These are phyloP conservation scores for Lordiphosa collinella DNA, from an alignment of 1,140 invertebrate genomes.

Conservation along the genomic window DNA sequence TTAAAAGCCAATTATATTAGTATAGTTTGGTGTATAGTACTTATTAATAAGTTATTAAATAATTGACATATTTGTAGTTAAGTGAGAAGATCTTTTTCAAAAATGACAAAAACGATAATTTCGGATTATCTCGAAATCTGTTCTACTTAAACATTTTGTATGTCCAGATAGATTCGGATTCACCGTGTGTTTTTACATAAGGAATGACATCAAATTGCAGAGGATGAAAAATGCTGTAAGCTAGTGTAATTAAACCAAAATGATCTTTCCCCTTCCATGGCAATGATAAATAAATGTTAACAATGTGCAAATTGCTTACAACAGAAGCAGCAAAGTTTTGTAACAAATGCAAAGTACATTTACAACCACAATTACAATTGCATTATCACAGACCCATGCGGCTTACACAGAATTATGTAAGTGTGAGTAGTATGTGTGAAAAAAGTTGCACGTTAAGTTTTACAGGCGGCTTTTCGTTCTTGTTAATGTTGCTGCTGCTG, in stretches of 20 bases:
- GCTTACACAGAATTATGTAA: neutral
- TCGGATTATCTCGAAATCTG: too few relatives aligned
- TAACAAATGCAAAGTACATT: conserved; percentile 49
- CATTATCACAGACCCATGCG: conserved; percentile 8
- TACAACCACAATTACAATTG: conserved; percentile 60
- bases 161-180: too few relatives aligned
- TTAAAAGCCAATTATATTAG: too few relatives aligned
- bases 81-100: too few relatives aligned
- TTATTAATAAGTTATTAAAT: too few relatives aligned
- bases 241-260: conserved; percentile 6
- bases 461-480: conserved; percentile 27
- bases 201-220: too few relatives aligned
- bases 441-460: conserved; percentile 39
- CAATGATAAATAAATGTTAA: conserved; percentile 30
- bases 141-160: too few relatives aligned
- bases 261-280: neutral
- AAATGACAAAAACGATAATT: too few relatives aligned
- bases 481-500: conserved; percentile 23
- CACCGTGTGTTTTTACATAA: too few relatives aligned
- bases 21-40: too few relatives aligned
- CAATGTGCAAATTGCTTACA: conserved; percentile 36
- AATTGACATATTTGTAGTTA: too few relatives aligned
- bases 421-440: neutral
- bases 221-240: too few relatives aligned
- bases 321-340: conserved; percentile 10